phyloP scores from a whole-genome alignment of 2,797 vertebrate genomes.

The Crocidura indochinensis region DNA sequence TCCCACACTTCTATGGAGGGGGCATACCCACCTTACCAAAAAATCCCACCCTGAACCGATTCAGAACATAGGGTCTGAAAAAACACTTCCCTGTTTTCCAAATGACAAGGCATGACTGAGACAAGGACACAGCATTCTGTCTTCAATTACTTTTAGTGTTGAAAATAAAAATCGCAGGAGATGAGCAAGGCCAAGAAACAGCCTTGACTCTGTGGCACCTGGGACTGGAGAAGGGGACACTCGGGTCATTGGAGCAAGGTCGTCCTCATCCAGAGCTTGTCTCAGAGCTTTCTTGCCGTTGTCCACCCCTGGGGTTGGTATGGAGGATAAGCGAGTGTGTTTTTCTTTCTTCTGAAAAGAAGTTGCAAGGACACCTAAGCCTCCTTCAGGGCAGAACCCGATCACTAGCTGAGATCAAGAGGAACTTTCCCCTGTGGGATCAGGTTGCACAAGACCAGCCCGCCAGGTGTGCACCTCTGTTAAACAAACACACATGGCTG shows the following conservation, averaged over 20 bases:
- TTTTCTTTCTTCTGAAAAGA: constrained; percentile 65
- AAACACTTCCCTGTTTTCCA: constrained; percentile 20
- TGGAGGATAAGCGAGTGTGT: not conserved
- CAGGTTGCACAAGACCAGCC: constrained; percentile 41
- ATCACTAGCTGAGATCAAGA: constrained; percentile 68
- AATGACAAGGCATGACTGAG: not conserved
- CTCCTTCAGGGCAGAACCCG: constrained; percentile 74
- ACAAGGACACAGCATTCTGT: not conserved
- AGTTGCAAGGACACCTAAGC: constrained; percentile 77
- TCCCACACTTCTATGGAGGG: too few species aligned
- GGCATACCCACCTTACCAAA: not conserved
- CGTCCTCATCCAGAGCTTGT: too few species aligned
- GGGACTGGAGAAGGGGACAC: too few species aligned
- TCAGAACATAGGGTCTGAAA: not conserved
- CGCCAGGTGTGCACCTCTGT: constrained; percentile 66
- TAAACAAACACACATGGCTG: not conserved
- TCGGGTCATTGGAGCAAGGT: too few species aligned
- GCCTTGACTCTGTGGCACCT: not conserved
- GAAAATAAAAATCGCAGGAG: not conserved
- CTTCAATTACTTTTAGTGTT: constrained; percentile 9
- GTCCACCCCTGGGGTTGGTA: too few species aligned
- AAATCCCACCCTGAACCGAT: not conserved
- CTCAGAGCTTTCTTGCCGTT: too few species aligned
- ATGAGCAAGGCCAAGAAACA: not conserved
- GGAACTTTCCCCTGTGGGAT: constrained; percentile 60